Base-by-base conservation (phyloP, 2,113 vertebrate genomes). In the Tupaia chinensis region DNA sequence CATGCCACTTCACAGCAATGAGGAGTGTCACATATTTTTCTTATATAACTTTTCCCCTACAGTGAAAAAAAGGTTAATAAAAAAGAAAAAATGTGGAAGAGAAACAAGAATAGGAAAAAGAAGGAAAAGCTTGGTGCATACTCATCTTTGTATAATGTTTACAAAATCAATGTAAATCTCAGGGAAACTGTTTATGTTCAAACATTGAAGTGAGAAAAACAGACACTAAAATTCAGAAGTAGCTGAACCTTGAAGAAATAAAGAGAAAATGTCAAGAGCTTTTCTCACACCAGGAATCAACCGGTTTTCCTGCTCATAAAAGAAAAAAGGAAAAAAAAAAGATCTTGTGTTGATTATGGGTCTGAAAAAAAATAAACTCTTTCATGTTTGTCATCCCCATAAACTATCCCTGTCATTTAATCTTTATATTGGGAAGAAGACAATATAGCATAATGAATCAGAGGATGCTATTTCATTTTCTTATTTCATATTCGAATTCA, bases 391-490 rank as follows among this genome's bases (percentile, higher is more conserved):
- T 85, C 78, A 69, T 88, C 53, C 81, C 22, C 32, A 5, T 78
- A 91, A 83, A 56, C 0, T 23, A 27, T 88, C 73, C 23, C 9
- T 7, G 27, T 56, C 82, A 86, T 90, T 69, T 95, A 88, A 97
- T 97, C 79, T 97, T 96, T 91, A 65, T 53, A n/a, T 29, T 89
- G 93, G 70, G 27, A 91, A 89, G 85, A 91, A 97, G 94, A 98
- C 88, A 98, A 96, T 97, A 54, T 17, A 66, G 25, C 54, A 73
- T 89, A 98, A 98, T 78, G 95, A 98, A 91, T 56, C 95, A 81
- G 77, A 3, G 58, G 69, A 80, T 65, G 60, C 32, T 78, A 58
- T 95, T 97, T 97, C 93, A 97, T 96, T 98, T 97, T 84, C 66
- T 84, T 93, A 87, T 89, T 97, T 94, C 66, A 74, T 89, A 76